phyloP scores from a whole-genome alignment of 2,888 invertebrate species.

The Morpho deidamia region DNA sequence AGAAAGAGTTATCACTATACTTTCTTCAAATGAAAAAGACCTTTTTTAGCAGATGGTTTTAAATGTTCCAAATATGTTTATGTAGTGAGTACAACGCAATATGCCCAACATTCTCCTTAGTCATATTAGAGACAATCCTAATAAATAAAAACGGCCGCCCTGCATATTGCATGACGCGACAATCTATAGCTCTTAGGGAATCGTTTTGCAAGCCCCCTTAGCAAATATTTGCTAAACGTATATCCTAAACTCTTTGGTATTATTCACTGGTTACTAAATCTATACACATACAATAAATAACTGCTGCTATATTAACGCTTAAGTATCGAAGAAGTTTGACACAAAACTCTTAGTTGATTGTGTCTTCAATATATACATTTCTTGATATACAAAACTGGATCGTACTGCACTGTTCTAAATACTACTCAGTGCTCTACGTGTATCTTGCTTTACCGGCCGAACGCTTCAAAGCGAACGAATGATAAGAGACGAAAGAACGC shows the following conservation, averaged over 20 bases:
- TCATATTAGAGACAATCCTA: slow-evolving; percentile 4
- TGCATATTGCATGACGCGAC: slow-evolving; percentile 1
- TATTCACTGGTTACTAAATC: slow-evolving; percentile 61
- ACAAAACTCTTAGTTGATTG: slow-evolving; percentile 17
- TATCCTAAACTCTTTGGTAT: slow-evolving; percentile 61
- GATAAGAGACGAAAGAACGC: slow-evolving; percentile 8
- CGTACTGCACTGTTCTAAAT: slow-evolving; percentile 2
- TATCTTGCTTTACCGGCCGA: slow-evolving; percentile 1
- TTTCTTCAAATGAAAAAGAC: too few relatives aligned
- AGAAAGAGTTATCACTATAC: background rate
- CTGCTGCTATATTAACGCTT: slow-evolving; percentile 28
- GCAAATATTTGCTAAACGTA: slow-evolving; percentile 38
- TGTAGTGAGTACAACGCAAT: background rate
- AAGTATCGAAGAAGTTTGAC: slow-evolving; percentile 26
- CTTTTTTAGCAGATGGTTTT: too few relatives aligned
- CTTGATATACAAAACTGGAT: background rate
- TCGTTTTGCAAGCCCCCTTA: slow-evolving; percentile 36
- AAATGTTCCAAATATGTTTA: background rate
- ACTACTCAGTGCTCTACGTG: slow-evolving; percentile 1
- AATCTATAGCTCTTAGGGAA: slow-evolving; percentile 10
- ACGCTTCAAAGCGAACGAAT: slow-evolving; percentile 14
- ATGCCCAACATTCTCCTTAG: slow-evolving; percentile 1
- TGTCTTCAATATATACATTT: slow-evolving; percentile 21
- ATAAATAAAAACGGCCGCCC: slow-evolving; percentile 9
- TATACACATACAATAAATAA: slow-evolving; percentile 49